phyloP scores from a whole-genome alignment of 2,888 invertebrate genomes.

The Ferrisia virgata region DNA sequence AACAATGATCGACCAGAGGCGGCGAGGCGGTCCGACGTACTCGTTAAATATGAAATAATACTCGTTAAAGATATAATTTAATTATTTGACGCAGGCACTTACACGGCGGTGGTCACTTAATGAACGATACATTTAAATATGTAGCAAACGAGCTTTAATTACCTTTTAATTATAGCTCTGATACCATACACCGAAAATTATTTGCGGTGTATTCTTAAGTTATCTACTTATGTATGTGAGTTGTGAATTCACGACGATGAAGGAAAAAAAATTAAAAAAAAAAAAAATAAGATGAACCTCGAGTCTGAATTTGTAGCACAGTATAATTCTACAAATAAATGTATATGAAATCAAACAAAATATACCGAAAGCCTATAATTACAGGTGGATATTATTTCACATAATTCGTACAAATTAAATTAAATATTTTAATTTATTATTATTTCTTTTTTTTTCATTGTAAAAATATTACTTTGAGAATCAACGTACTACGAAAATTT shows the following conservation, averaged over 20 bases:
- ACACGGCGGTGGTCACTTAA: slow-evolving; percentile 1
- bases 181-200: not conserved
- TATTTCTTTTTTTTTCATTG: not conserved
- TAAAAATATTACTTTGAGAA: not conserved
- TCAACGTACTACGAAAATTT: not conserved
- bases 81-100: not conserved
- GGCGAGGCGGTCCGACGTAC: no score
- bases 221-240: not conserved
- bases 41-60: not conserved
- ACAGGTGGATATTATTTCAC: not conserved
- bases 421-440: not conserved
- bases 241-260: no score
- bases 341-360: not conserved
- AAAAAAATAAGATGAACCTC: no score
- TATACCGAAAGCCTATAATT: not conserved
- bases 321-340: no score
- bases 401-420: not conserved
- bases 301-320: not conserved
- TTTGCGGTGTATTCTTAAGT: no score
- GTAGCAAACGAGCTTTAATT: slow-evolving; percentile 28
- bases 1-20: not conserved
- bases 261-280: no score
- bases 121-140: not conserved
- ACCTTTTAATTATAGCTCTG: slow-evolving; percentile 18
- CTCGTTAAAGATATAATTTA: not conserved